These are phyloP conservation scores for Ophion slaviceki DNA, from an alignment of 2,888 invertebrate genomes.

Conservation along the genomic window DNA sequence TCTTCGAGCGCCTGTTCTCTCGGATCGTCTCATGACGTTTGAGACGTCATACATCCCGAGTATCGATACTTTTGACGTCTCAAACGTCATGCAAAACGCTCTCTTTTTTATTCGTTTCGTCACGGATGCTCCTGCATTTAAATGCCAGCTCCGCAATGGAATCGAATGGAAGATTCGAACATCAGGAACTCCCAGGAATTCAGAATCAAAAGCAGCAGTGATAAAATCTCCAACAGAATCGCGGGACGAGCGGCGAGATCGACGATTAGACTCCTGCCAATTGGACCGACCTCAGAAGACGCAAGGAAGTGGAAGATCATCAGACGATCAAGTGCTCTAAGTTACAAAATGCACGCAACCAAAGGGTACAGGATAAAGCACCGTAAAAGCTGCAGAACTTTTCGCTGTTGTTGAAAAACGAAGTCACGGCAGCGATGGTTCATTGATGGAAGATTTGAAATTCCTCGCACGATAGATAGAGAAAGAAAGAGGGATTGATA, in stretches of 20 bases:
- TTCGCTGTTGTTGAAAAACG: neutral
- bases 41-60: neutral
- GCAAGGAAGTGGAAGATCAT: neutral
- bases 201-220: neutral
- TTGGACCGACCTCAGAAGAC: neutral
- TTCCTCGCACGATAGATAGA: neutral
- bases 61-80: neutral
- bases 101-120: too few species aligned
- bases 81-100: too few species aligned
- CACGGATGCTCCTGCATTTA: neutral
- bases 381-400: neutral
- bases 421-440: neutral
- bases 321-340: neutral
- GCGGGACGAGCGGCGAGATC: too few species aligned
- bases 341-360: neutral
- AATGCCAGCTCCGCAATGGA: neutral
- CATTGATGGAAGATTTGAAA: neutral
- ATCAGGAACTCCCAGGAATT: neutral
- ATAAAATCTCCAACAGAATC: neutral
- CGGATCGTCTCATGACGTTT: neutral
- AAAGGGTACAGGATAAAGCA: neutral
- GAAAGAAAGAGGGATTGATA: neutral
- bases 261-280: neutral
- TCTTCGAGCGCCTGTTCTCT: conserved; percentile 4
- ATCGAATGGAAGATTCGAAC: neutral